Base-by-base conservation (phyloP, 2,113 vertebrate genomes). In the Caracal caracal region DNA sequence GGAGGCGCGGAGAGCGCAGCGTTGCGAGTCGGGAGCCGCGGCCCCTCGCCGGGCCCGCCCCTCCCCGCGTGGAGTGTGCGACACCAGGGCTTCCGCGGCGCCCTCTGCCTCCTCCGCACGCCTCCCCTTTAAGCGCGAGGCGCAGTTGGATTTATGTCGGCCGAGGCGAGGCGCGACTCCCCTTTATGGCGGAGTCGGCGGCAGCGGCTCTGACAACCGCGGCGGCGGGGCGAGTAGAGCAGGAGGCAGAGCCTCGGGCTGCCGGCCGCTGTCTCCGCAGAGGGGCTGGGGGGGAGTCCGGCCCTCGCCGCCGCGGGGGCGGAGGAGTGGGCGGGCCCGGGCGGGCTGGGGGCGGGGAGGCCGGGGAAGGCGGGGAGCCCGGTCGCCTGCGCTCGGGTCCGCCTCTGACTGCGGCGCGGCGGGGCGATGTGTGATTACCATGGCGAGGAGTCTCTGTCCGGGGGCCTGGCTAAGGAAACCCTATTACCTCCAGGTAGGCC, bases 401-500 rank as follows among this genome's bases (percentile, higher is more conserved):
- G 97, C 96, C 96, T 96, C 94, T 83, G 96, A 97, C 93, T 97
- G 96, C 97, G 87, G 97, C 97, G 96, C 97, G 95, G 97, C 94
- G 95, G 93, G 97, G 99, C 99, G 99, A 99, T 99, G 99, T 98
- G 98, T 98, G 98, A 98, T 97, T 98, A 98, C 98, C 98, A 99
- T 99, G 99, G 99, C 99, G 97, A 99, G 99, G 98, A 98, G 98
- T 98, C 98, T 99, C 98, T 99, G 99, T 98, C 98, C 99, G 97
- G 99, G 99, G 98, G 98, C 99, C 98, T 98, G 99, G 98, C 98
- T 99, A 65, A 99, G 98, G 97, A 99, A 99, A 96, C 98, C 98
- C 97, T 98, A 98, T 95, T 98, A 98, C 98, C 97, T 99, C 96
- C 99, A 99, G 99, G 99, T 99, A 99, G 99, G 99, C 97, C 96